Evolutionary conservation across 2,797 vertebrate genomes (phyloP), one percentile per base, ranked within the genome.

Genomic region (Leptoclinus maculatus): DNA sequence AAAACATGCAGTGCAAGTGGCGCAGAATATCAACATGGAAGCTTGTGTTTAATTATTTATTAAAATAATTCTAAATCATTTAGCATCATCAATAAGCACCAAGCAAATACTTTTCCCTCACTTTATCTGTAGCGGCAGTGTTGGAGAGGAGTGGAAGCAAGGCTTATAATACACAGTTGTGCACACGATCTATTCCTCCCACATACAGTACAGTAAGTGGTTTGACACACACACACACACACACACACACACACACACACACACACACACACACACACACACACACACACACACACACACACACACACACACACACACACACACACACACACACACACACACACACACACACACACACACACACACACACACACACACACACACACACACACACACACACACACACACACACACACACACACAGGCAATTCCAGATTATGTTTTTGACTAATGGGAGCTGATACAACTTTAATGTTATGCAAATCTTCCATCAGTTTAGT

Each of bases 21-120:
- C 66, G 87, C 62, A 87, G 75, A 79, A 80, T 76, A 71, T 68
- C 43, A 87, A 91, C 86, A 88, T 78, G 83, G 82, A 89, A 84
- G 78, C 80, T 83, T 82, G 71, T 62, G 68, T 87, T 88, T 74
- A 67, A 92, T 93, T 87, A 88, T 93, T 91, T 90, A 92, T 90
- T 92, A 82, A 89, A 91, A 90, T 88, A 86, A 84, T 81, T 76
- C 90, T 89, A 83, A 91, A 90, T 90, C 83, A 92, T 92, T 91
- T 81, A 91, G 80, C 62, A 87, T 90, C 70, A 91, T 92, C 84
- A 87, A 88, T 92, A 88, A 92, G 89, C 75, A 87, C 85, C 82
- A 69, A 71, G 85, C 85, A 87, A 86, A 83, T 83, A 51, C 65
- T 82, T 81, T 78, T 5, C 72, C 71, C 68, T 76, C 76, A 74